These are phyloP conservation scores for Pygoscelis antarcticus DNA, from an alignment of 2,113 vertebrate genomes.

Conservation along the genomic window DNA sequence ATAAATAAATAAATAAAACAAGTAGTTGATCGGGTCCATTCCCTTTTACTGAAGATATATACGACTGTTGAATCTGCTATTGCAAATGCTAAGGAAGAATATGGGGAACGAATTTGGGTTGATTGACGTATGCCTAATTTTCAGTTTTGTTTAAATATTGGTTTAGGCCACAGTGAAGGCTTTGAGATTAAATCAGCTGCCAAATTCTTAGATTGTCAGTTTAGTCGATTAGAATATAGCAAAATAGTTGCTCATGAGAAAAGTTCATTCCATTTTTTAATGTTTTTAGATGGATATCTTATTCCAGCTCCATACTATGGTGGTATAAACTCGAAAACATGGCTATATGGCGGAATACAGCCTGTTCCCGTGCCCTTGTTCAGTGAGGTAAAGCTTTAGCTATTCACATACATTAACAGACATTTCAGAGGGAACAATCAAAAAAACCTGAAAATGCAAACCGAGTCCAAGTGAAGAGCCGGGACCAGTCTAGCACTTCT, in stretches of 20 bases:
- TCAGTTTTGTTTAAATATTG: background rate
- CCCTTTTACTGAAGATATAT: background rate
- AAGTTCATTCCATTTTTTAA: background rate
- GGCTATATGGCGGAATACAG: background rate
- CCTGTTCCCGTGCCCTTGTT: background rate
- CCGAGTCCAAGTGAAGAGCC: background rate
- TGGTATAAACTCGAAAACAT: background rate
- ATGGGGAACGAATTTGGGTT: background rate
- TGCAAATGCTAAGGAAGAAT: background rate
- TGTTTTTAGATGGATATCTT: constrained; percentile 4
- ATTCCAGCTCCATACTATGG: constrained; percentile 36
- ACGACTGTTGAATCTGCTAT: background rate
- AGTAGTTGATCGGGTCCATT: background rate
- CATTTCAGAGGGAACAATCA: background rate
- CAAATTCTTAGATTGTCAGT: background rate
- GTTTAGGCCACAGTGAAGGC: background rate
- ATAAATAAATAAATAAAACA: background rate
- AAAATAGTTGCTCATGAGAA: background rate
- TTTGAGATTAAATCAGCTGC: background rate
- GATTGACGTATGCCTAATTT: background rate
- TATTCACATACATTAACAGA: background rate
- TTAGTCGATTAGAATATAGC: background rate
- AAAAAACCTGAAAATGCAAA: background rate
- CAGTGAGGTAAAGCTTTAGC: background rate
- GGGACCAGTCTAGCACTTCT: background rate